These are phyloP conservation scores for Acestrorhynchus altus DNA, from an alignment of 2,797 vertebrate species.

Conservation along the genomic window DNA sequence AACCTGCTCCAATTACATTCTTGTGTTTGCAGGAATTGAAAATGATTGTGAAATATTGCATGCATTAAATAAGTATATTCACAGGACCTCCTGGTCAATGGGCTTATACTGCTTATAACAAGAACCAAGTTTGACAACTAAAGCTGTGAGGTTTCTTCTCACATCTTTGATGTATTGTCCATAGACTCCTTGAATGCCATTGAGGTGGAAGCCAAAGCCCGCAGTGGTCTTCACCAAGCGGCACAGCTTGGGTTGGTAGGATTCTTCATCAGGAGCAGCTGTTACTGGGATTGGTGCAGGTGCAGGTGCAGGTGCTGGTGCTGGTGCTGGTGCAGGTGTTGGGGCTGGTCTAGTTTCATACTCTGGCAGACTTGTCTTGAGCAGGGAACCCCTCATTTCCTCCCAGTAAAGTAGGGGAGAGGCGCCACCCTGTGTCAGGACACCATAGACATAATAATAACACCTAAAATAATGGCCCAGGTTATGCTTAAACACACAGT, in stretches of 20 bases:
- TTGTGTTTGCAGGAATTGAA: no score
- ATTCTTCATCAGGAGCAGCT: conserved; percentile 26
- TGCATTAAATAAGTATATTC: no score
- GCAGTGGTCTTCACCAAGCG: conserved; percentile 79
- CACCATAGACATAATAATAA: background rate
- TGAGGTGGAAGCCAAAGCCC: conserved; percentile 91
- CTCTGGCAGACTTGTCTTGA: conserved; percentile 34
- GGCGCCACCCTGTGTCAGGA: conserved; percentile 78
- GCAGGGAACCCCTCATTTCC: conserved; percentile 68
- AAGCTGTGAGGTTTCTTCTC: conserved; percentile 37
- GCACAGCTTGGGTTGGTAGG: conserved; percentile 86
- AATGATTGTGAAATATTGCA: no score
- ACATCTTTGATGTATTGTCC: conserved; percentile 89
- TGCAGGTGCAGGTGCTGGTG: conserved; percentile 7
- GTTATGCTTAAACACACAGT: no score
- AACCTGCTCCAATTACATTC: no score
- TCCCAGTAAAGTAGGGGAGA: conserved; percentile 85
- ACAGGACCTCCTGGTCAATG: no score
- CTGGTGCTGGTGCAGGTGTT: conserved; percentile 49
- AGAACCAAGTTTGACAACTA: no score
- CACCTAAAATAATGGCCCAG: background rate
- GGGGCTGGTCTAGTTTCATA: background rate
- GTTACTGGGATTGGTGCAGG: background rate
- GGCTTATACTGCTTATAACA: no score
- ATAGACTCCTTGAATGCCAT: conserved; percentile 79